Evolutionary conservation across 2,888 invertebrate species (phyloP), one percentile per base, ranked within the genome.

Genomic region (Amiota mariae): DNA sequence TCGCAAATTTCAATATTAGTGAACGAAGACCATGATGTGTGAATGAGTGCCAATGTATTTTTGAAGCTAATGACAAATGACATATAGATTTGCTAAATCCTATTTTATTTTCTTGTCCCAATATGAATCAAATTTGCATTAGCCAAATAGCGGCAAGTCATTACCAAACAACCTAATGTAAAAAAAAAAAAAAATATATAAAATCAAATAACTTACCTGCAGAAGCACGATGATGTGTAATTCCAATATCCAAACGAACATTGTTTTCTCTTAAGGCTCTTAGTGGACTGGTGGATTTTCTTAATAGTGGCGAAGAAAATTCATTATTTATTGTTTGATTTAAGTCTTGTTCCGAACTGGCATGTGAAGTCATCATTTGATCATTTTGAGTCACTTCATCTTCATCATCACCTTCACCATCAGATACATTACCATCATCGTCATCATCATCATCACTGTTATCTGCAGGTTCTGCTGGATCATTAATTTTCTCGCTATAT

Each of bases 401-500:
- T 6, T 72, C 72, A 59, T 18, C 24, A 8, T 63, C 51, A 18
- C 15, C 20, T 13, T 75, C 75, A 1, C 57, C 76, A 51, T 8
- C 71, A 56, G n/a, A n/a, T n/a, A n/a, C n/a, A n/a, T n/a, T n/a
- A n/a, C 15, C 20, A 15, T 75, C 75, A 1, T 61, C 76, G 51
- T 8, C 71, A 56, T 66, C 77, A 12, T 66, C 68, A 18, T 66
- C 73, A 9, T 13, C 36, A 47, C 18, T 56, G 9, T 11, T 15
- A 13, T 57, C 20, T 2, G 67, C 59, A 0, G 48, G 59, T n/a
- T 75, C 9, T 12, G 73, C 48, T 0, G 80, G 82, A 57, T 85
- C 89, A 74, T 87, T 88, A 15, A 89, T 78, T 76, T 90, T 89
- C 73, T 88, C 89, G 76, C 88, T 89, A 59, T 89, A 90, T 6